Conservation (phyloP, 2,888 invertebrate genomes). For the Ochropleura plecta region DNA sequence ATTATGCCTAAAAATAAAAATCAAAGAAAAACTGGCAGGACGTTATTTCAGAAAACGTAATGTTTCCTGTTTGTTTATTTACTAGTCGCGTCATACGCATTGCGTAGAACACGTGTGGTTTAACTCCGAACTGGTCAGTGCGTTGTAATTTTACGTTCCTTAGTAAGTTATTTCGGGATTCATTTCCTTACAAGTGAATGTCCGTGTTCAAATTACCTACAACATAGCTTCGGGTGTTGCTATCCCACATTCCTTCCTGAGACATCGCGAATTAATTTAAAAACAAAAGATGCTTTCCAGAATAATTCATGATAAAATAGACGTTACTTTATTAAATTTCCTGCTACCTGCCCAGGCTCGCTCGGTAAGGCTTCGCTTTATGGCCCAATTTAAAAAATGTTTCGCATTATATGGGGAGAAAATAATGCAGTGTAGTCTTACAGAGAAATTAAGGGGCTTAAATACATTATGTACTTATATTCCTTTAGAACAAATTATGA, state of each 20-base stretch:
- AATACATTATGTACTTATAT: slow-evolving; percentile 55
- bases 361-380: slow-evolving; percentile 83
- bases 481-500: slow-evolving; percentile 54
- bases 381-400: slow-evolving; percentile 86
- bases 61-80: slow-evolving; percentile 64
- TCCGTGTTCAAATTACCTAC: slow-evolving; percentile 55
- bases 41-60: slow-evolving; percentile 53
- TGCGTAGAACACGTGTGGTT: slow-evolving; percentile 76
- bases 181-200: slow-evolving; percentile 74
- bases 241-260: slow-evolving; percentile 56
- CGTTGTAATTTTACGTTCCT: slow-evolving; percentile 78
- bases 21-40: slow-evolving; percentile 42
- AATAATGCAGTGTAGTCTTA: slow-evolving; percentile 81
- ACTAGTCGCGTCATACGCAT: slow-evolving; percentile 60
- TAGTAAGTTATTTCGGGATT: slow-evolving; percentile 77
- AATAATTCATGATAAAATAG: slow-evolving; percentile 84
- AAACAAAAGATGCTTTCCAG: slow-evolving; percentile 72
- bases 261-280: slow-evolving; percentile 72
- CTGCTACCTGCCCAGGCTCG: slow-evolving; percentile 78
- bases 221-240: slow-evolving; percentile 37
- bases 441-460: slow-evolving; percentile 75
- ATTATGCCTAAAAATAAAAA: slow-evolving; percentile 48
- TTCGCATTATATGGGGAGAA: slow-evolving; percentile 81
- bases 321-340: slow-evolving; percentile 87
- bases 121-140: slow-evolving; percentile 73